A percentile compares a stretch with the other conserved stretches of the same genome.
phyloP scores from a whole-genome alignment of 2,797 vertebrate genomes.

The Crocodylus rhombifer region DNA sequence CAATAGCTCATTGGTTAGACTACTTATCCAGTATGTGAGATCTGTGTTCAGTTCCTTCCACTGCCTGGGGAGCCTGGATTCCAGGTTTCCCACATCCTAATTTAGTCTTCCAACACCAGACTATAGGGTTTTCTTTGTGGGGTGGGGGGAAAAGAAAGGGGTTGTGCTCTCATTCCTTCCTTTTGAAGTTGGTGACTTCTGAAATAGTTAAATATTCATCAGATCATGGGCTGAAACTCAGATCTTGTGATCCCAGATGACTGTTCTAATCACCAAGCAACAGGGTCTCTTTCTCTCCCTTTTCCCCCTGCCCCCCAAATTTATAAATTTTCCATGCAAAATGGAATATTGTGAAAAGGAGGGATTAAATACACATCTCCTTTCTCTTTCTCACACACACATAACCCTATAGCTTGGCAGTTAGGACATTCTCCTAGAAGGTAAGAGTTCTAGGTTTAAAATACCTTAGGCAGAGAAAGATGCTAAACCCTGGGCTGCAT shows the following conservation, averaged over 20 bases:
- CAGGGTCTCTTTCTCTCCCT: not conserved
- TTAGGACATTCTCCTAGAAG: not conserved
- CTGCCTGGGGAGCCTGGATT: not conserved
- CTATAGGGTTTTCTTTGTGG: too few species aligned
- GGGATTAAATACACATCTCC: not conserved
- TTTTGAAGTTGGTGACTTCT: not conserved
- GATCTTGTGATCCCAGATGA: not conserved
- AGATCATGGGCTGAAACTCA: fast-evolving
- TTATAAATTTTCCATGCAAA: not conserved
- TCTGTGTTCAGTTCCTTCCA: not conserved
- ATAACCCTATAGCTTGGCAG: not conserved
- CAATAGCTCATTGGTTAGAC: not conserved
- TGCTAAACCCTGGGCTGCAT: not conserved
- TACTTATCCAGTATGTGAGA: not conserved
- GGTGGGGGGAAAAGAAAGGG: too few species aligned
- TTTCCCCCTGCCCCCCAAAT: not conserved
- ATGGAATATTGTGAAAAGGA: fast-evolving
- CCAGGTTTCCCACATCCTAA: too few species aligned
- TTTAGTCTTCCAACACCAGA: too few species aligned
- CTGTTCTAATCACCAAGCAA: not conserved
- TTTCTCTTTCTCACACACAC: not conserved
- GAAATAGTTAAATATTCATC: not conserved
- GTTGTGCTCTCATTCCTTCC: too few species aligned
- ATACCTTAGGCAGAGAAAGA: not conserved
- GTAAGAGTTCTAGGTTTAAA: not conserved